phyloP scores from a whole-genome alignment of 2,113 vertebrate species.

The Apus apus region DNA sequence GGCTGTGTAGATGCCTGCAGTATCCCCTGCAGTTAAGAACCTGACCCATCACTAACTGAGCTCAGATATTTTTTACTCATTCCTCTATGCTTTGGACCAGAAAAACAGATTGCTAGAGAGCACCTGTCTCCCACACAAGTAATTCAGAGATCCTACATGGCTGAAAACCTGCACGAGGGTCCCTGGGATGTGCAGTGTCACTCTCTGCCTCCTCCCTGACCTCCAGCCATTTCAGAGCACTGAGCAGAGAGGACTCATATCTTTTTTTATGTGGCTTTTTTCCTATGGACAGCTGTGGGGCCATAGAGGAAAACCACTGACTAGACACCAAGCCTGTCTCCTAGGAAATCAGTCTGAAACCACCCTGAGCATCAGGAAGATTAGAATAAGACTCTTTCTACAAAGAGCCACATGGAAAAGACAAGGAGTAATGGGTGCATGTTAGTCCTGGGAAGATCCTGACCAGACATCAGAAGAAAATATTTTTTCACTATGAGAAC shows the following conservation, averaged over 20 bases:
- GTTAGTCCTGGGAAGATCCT: no score
- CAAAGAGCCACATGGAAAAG: no score
- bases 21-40: no score
- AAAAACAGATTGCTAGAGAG: background rate
- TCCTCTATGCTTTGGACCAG: background rate
- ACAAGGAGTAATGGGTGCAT: no score
- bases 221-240: background rate
- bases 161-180: background rate
- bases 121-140: background rate
- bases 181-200: background rate
- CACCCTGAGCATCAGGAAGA: background rate
- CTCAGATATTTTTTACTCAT: background rate
- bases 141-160: background rate
- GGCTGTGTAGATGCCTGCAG: background rate
- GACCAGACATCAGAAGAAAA: no score
- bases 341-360: background rate
- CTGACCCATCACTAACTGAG: background rate
- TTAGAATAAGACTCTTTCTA: background rate
- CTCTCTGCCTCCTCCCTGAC: background rate
- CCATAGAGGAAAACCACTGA: background rate
- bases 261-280: background rate
- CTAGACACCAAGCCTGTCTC: background rate
- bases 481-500: no score
- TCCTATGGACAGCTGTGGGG: background rate
- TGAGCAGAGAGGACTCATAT: background rate